Conservation (phyloP, 2,797 vertebrate genomes). For the Gobionotothen gibberifrons region DNA sequence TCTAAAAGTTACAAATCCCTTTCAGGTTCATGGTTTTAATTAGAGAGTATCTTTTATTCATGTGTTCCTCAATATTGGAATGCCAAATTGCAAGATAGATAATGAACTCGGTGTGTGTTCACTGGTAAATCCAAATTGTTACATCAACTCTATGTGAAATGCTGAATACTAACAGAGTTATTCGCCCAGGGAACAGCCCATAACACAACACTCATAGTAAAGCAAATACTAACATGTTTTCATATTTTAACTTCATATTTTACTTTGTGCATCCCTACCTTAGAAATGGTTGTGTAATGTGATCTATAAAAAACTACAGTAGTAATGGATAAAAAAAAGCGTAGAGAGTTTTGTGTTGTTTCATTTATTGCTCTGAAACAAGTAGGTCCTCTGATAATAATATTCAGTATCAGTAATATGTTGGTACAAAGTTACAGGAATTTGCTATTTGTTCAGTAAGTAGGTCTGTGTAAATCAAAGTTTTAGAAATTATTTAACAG, state of each 20-base stretch:
- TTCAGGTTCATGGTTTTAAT: conserved; percentile 42
- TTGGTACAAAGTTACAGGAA: conserved; percentile 47
- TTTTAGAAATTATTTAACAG: conserved; percentile 54
- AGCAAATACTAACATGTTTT: conserved; percentile 63
- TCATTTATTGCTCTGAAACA: conserved; percentile 60
- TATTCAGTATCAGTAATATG: conserved; percentile 51
- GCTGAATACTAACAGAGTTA: conserved; percentile 58
- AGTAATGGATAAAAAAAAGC: conserved; percentile 56
- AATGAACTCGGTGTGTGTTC: conserved; percentile 26
- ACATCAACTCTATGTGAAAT: conserved; percentile 52
- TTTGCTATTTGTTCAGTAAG: conserved; percentile 57
- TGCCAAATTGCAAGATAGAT: conserved; percentile 39
- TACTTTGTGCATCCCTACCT: conserved; percentile 65
- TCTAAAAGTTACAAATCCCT: conserved; percentile 3
- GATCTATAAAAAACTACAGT: conserved; percentile 63
- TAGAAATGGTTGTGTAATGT: conserved; percentile 68
- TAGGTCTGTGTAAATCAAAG: conserved; percentile 54
- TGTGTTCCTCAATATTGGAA: conserved; percentile 30
- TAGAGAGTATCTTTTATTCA: conserved; percentile 31
- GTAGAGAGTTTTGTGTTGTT: conserved; percentile 72
- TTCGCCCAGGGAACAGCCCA: conserved; percentile 50
- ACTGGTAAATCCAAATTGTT: conserved; percentile 43
- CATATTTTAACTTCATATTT: conserved; percentile 56
- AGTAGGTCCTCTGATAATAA: conserved; percentile 41
- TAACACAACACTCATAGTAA: conserved; percentile 56